phyloP scores from a whole-genome alignment of 2,888 invertebrate genomes.

The Epirrita christyi region DNA sequence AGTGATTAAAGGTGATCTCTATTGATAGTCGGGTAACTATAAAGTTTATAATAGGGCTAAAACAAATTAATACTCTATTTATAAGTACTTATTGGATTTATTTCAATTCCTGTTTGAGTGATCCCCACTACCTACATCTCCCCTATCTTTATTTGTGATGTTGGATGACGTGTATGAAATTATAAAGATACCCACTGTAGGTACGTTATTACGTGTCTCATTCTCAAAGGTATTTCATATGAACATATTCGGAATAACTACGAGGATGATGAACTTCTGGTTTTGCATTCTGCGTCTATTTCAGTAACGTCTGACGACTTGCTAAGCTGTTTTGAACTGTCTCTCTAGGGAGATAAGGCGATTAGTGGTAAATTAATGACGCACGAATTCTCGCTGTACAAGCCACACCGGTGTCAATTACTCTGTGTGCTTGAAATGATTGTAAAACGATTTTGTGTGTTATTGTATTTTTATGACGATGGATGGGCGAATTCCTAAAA shows the following conservation, averaged over 20 bases:
- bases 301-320: slow-evolving; percentile 49
- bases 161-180: no score
- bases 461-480: not conserved
- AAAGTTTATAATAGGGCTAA: no score
- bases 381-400: slow-evolving; percentile 47
- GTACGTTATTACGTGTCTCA: slow-evolving; percentile 10
- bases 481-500: no score
- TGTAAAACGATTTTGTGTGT: not conserved
- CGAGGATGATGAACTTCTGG: slow-evolving; percentile 72
- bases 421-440: slow-evolving; percentile 26
- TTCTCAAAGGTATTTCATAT: slow-evolving; percentile 56
- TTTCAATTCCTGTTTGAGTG: no score
- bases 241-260: slow-evolving; percentile 66
- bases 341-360: not conserved
- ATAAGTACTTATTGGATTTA: no score
- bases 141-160: no score
- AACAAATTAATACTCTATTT: no score
- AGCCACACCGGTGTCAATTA: slow-evolving; percentile 49
- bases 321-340: slow-evolving; percentile 10
- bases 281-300: slow-evolving; percentile 74
- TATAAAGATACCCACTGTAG: not conserved
- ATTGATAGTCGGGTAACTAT: no score
- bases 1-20: no score
- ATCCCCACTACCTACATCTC: no score
- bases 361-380: slow-evolving; percentile 22